Percentiles rank a stretch among this genome's conserved stretches.
Evolutionary conservation across 2,888 invertebrate species (phyloP).

Genomic region (Orthosia incerta): DNA sequence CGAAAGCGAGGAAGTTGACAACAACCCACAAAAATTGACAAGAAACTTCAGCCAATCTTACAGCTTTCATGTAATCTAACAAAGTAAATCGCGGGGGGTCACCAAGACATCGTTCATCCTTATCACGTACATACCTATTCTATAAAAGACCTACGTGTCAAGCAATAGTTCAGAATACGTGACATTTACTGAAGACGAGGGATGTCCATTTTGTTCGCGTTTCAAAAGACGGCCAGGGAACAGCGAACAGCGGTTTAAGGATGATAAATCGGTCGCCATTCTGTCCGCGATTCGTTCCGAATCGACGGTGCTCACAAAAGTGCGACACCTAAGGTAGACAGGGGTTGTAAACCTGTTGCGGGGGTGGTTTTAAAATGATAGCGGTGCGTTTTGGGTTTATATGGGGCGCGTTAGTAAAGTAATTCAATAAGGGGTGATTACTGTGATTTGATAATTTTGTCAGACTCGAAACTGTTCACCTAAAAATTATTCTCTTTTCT

Average conservation of each 20-base stretch:
- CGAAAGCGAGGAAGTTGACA: too few species aligned
- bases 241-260: slow-evolving; percentile 84
- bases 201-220: slow-evolving; percentile 84
- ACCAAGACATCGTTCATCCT: slow-evolving; percentile 18
- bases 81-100: slow-evolving; percentile 24
- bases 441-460: too few species aligned
- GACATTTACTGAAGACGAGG: slow-evolving; percentile 82
- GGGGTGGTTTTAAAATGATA: neutral
- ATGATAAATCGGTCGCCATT: slow-evolving; percentile 88
- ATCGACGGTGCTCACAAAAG: slow-evolving; percentile 82
- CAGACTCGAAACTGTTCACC: too few species aligned
- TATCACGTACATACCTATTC: slow-evolving; percentile 30
- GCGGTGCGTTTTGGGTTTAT: neutral
- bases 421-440: too few species aligned
- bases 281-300: slow-evolving; percentile 88
- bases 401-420: neutral
- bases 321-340: slow-evolving; percentile 78
- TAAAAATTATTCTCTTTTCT: too few species aligned
- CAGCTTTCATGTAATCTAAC: too few species aligned
- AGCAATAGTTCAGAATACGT: slow-evolving; percentile 81
- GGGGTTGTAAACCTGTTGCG: slow-evolving; percentile 62
- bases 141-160: slow-evolving; percentile 74
- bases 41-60: neutral
- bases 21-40: too few species aligned
- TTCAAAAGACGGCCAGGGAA: slow-evolving; percentile 79